Percentiles rank a stretch among this genome's conserved stretches.
Conservation (phyloP, 2,113 vertebrate genomes). For the Geococcyx californianus region DNA sequence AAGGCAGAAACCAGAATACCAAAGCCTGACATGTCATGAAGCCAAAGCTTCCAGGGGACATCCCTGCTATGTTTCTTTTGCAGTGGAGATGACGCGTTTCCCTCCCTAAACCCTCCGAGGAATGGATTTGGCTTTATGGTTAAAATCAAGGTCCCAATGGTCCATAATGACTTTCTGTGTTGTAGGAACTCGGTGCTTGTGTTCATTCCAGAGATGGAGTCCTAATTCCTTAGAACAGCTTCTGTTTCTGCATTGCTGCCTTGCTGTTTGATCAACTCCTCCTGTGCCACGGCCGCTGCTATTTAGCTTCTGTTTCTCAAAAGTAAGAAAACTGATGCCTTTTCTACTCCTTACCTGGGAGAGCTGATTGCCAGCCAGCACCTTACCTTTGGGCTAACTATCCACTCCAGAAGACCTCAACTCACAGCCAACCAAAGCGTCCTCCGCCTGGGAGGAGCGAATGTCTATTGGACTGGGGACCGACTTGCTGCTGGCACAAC, state of each 20-base stretch:
- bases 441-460: neutral
- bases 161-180: neutral
- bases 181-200: neutral
- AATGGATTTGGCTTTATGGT: neutral
- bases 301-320: neutral
- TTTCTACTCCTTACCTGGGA: neutral
- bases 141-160: neutral
- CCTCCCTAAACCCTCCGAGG: neutral
- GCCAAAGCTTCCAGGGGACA: neutral
- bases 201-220: neutral
- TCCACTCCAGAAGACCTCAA: neutral
- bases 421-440: neutral
- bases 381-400: neutral
- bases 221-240: neutral
- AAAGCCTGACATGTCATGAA: neutral
- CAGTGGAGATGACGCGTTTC: neutral
- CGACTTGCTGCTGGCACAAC: neutral
- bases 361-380: neutral
- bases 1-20: neutral
- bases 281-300: neutral
- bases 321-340: neutral
- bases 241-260: neutral
- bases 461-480: neutral
- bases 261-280: neutral
- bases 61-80: neutral